These are phyloP conservation scores for Zosterops japonicus DNA, from an alignment of 2,113 vertebrate genomes.

Conservation along the genomic window DNA sequence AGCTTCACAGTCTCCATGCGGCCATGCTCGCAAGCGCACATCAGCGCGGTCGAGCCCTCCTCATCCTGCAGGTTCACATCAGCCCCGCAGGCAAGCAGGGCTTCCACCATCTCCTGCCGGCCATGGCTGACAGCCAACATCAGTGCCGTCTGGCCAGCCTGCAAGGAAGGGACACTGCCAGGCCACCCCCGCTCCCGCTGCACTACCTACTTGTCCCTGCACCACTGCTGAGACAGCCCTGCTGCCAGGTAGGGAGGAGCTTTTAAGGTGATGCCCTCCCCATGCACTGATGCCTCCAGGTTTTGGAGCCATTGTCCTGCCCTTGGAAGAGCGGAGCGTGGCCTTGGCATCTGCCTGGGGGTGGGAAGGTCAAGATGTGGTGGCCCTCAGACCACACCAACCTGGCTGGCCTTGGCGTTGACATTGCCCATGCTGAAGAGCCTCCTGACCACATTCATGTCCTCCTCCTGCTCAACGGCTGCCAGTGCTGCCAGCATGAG, in stretches of 20 bases:
- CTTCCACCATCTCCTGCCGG: conserved; percentile 89
- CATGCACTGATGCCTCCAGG: fast-evolving
- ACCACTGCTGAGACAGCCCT: background rate
- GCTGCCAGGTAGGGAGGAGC: background rate
- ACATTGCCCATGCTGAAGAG: conserved; percentile 88
- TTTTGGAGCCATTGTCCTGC: background rate
- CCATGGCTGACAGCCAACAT: conserved; percentile 94
- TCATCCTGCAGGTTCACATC: conserved; percentile 89
- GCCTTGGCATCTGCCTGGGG: background rate
- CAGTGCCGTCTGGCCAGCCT: conserved; percentile 92
- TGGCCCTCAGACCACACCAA: background rate
- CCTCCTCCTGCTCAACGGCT: conserved; percentile 80
- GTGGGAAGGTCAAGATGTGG: background rate
- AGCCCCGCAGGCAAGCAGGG: conserved; percentile 83
- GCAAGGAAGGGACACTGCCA: background rate
- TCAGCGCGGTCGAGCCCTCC: conserved; percentile 92
- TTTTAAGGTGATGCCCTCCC: background rate
- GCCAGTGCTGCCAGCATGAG: conserved; percentile 93
- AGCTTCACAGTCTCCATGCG: conserved; percentile 85
- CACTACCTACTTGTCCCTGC: fast-evolving
- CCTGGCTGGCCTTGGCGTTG: conserved; percentile 94
- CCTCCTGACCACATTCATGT: conserved; percentile 86
- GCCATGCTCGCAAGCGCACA: conserved; percentile 94
- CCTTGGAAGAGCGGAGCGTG: fast-evolving
- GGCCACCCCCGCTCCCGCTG: background rate